phyloP scores from a whole-genome alignment of 2,797 vertebrate genomes.

The Champsocephalus esox region DNA sequence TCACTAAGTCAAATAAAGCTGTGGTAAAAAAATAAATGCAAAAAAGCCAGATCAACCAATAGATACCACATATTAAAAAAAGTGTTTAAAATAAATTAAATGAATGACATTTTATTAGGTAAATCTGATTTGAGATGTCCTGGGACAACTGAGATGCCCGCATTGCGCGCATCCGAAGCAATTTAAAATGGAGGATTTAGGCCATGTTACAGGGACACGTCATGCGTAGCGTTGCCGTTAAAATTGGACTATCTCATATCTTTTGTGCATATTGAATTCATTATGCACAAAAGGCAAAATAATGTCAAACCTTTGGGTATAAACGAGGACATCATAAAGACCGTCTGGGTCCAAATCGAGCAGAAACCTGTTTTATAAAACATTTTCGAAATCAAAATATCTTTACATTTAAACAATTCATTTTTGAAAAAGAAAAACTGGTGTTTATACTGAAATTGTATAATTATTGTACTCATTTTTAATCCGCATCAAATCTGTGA shows the following conservation, averaged over 20 bases:
- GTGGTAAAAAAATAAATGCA: not conserved
- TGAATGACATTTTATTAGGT: not conserved
- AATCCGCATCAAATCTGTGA: conserved; percentile 20
- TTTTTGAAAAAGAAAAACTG: not conserved
- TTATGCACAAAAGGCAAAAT: not conserved
- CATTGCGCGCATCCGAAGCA: not conserved
- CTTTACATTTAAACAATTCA: accelerated
- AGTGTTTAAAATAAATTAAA: not conserved
- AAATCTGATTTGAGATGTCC: conserved; percentile 19
- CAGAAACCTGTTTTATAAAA: not conserved
- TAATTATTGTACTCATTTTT: not conserved
- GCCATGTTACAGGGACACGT: not conserved
- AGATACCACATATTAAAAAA: not conserved
- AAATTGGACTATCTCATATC: not conserved
- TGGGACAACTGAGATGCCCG: not conserved
- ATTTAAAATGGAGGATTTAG: conserved; percentile 25
- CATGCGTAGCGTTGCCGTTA: not conserved
- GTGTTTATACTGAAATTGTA: not conserved
- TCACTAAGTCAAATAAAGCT: not conserved
- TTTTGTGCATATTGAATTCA: not conserved
- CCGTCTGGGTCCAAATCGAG: too few species aligned
- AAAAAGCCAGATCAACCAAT: not conserved
- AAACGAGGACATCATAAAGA: not conserved
- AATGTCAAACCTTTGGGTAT: not conserved
- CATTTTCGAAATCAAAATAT: not conserved